Evolutionary conservation across 2,888 invertebrate genomes (phyloP), one percentile per base, ranked within the genome.

Genomic region (Orchesellides sinensis): DNA sequence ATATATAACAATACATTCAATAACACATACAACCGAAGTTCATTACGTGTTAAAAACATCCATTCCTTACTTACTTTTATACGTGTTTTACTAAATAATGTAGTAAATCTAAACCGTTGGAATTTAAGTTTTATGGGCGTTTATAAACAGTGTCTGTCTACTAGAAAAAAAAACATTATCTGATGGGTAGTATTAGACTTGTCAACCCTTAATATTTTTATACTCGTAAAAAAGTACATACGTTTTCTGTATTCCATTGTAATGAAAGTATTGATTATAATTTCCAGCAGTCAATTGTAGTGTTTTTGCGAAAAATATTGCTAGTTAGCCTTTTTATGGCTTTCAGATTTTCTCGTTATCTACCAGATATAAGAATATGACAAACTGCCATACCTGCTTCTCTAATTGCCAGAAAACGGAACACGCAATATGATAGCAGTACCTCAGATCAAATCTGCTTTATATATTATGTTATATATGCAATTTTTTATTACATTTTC

Each of bases 31-130:
- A 61, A 21, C n/a, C 35, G 45, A 27, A n/a, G 8, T 45, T 45
- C 5, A 19, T 21, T n/a, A 25, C 19, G 8, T 19, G 63, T 23
- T 35, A 74, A 8, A 45, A 61, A 59, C 14, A 66, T 32, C 49
- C 68, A 69, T 77, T 69, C 69, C 68, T 23, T 45, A 40, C 23
- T 35, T 40, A 74, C 65, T 45, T 77, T 73, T 68, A 19, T 49
- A 21, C 52, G 19, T 8, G 17, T 52, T 4, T 17, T 40, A 40
- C 40, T n/a, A 49, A 17, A n/a, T 21, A 49, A 61, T 4, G 3
- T n/a, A 4, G 0, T n/a, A 17, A 1, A 17, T 61, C 21, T 54
- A 54, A 14, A 54, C 54, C 23, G n/a, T n/a, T 47, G 47, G 47
- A 4, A 10, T 4, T 10, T 8, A 4, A 47, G 47, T 10, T 4